Percentiles rank a stretch among this genome's conserved stretches.
Conservation (phyloP, 1,140 invertebrate species). For the Dendroctonus valens region DNA sequence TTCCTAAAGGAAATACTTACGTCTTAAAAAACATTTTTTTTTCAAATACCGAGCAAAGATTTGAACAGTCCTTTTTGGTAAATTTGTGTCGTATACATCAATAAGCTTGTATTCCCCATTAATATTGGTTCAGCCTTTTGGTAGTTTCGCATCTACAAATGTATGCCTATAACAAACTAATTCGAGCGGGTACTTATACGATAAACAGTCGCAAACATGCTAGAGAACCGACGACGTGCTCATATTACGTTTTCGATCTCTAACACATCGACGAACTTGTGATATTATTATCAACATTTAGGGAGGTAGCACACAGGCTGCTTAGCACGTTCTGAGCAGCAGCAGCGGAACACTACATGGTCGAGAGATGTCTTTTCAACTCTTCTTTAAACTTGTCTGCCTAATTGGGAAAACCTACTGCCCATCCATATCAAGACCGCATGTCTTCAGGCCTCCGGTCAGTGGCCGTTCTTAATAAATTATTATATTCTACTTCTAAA, state of each 20-base stretch:
- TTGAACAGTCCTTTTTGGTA: too few relatives aligned
- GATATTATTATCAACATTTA: constrained; percentile 35
- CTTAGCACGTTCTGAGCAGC: constrained; percentile 32
- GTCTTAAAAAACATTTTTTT: too few relatives aligned
- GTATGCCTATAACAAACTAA: too few relatives aligned
- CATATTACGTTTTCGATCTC: background rate
- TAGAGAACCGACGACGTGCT: too few relatives aligned
- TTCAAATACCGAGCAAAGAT: too few relatives aligned
- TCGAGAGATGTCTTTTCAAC: constrained; percentile 35
- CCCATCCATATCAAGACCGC: constrained; percentile 46
- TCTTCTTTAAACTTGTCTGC: constrained; percentile 18
- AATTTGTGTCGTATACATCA: too few relatives aligned
- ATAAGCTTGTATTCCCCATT: too few relatives aligned
- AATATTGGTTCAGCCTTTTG: too few relatives aligned
- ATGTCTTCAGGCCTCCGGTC: constrained; percentile 68
- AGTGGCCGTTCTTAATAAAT: constrained; percentile 80
- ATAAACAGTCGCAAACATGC: too few relatives aligned
- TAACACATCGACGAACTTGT: constrained; percentile 13
- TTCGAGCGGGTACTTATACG: too few relatives aligned
- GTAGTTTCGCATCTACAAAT: too few relatives aligned
- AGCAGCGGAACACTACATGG: constrained; percentile 48
- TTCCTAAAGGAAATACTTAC: too few relatives aligned
- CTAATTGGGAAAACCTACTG: constrained; percentile 15
- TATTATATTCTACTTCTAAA: constrained; percentile 88
- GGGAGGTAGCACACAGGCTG: constrained; percentile 46